phyloP scores from a whole-genome alignment of 2,888 invertebrate genomes.

The Drosophila putrida region DNA sequence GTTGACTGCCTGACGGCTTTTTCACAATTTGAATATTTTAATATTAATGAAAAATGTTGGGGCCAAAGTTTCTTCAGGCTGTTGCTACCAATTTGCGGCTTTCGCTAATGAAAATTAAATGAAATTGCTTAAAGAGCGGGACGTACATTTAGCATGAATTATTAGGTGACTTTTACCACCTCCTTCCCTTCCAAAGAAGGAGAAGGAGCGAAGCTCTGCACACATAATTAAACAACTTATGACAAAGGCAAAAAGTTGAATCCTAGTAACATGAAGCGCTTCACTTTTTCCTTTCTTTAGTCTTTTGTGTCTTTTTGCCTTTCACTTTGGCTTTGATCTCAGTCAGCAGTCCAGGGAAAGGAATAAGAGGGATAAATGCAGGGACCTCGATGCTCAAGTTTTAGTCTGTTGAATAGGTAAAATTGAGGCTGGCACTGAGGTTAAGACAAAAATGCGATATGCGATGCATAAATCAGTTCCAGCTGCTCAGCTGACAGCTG shows the following conservation, averaged over 20 bases:
- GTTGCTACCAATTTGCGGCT: slow-evolving; percentile 67
- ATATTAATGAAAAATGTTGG: slow-evolving; percentile 75
- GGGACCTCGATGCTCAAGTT: slow-evolving; percentile 16
- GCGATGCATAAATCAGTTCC: slow-evolving; percentile 72
- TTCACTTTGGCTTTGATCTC: slow-evolving; percentile 40
- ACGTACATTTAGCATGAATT: slow-evolving; percentile 66
- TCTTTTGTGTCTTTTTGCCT: background rate
- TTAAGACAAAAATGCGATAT: slow-evolving; percentile 34
- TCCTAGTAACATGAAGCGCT: slow-evolving; percentile 26
- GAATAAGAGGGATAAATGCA: background rate
- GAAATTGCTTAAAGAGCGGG: slow-evolving; percentile 74
- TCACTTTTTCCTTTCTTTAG: background rate
- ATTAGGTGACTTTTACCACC: slow-evolving; percentile 42
- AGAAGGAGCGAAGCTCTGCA: slow-evolving; percentile 39
- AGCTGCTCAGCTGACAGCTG: slow-evolving; percentile 67
- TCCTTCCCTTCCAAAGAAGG: background rate
- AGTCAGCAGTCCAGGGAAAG: background rate
- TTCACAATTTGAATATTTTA: slow-evolving; percentile 76
- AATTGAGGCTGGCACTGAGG: slow-evolving; percentile 23
- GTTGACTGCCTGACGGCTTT: slow-evolving; percentile 38
- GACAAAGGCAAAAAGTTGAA: slow-evolving; percentile 32
- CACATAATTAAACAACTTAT: slow-evolving; percentile 70
- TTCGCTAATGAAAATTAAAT: slow-evolving; percentile 77
- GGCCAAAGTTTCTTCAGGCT: slow-evolving; percentile 48
- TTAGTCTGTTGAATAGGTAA: slow-evolving; percentile 25